Evolutionary conservation across 2,888 invertebrate species (phyloP), one percentile per base, ranked within the genome.

Genomic region (Habroteleia sp.): DNA sequence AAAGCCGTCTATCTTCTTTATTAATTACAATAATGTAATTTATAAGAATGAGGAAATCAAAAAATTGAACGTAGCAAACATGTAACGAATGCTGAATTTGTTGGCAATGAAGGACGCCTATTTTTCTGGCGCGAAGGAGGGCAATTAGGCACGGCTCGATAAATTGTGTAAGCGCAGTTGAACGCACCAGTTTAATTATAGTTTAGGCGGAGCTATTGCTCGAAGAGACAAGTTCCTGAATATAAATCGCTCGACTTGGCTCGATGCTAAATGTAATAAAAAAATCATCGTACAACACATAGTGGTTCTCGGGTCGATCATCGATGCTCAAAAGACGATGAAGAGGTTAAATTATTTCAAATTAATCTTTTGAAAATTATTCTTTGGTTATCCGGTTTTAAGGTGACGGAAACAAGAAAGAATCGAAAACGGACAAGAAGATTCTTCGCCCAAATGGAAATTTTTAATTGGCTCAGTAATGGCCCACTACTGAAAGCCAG

Each of bases 171-270:
- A 78, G 66, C 74, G 65, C 71, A 69, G 76, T 78, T 75, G 78
- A 78, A 76, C 75, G 76, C 71, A 74, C 76, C 73, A 73, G 66
- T 77, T 78, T 78, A 78, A 78, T 78, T 78, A 78, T 75, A 78
- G 76, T 77, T 75, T 74, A 74, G 69, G 58, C 62, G 52, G 35
- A 68, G 69, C 63, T 76, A 69, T 73, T 73, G 73, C 73, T 69
- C 52, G 17, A 42, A 60, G 60, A 73, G 76, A 73, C 76, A 48
- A 60, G 73, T 60, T 68, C 42, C 58, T 60, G 52, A 68, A 68
- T 74, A 74, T 63, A 63, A 58, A 69, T 56, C 44, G 66, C 41
- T 63, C 56, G 56, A 60, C 54, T 75, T 65, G 60, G 60, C 56
- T 75, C 69, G 37, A 46, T 60, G 20, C 54, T 71, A 71, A 62